Evolutionary conservation across 2,888 invertebrate genomes (phyloP), one percentile per base, ranked within the genome.

Genomic region (Subacronicta megacephala): DNA sequence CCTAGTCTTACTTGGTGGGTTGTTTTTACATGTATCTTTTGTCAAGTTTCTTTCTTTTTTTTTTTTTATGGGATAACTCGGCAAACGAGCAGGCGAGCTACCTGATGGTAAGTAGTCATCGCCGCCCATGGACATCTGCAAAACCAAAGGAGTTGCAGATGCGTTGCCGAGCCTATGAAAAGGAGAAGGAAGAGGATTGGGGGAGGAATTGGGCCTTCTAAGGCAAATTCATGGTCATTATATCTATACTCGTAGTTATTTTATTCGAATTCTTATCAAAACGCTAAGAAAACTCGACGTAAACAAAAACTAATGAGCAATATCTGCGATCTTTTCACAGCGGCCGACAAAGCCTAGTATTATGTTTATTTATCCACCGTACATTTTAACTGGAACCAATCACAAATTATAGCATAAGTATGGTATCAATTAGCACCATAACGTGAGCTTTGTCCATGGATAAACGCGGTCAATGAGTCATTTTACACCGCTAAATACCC

Each of bases 391-490:
- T 77, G 77, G 72, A 75, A 72, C 75, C 72, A 75, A 75, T 75
- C 72, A 68, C 68, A 75, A 75, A 77, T 51, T 58, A 69, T 62
- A 54, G 65, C 54, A 58, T 66, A 71, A 68, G 72, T 57, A 58
- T 62, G 75, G 77, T 68, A 68, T 68, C 75, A 75, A 75, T 75
- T 75, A 75, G 65, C 68, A 60, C 57, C 61, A 77, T 68, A 75
- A 75, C 53, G 61, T 40, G 55, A 62, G 75, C 75, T 74, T 68
- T 77, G 75, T 75, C 57, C 72, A 59, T 71, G 72, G 62, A 53
- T 77, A 74, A 68, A 71, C 41, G 58, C 77, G 75, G 75, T 63
- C 77, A 75, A 59, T 77, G 75, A 71, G 64, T 74, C 75, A 77
- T 60, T 75, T 75, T 52, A 57, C 75, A 51, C 61, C 45, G 62